phyloP scores from a whole-genome alignment of 2,888 invertebrate genomes.

The Melanophora roralis region DNA sequence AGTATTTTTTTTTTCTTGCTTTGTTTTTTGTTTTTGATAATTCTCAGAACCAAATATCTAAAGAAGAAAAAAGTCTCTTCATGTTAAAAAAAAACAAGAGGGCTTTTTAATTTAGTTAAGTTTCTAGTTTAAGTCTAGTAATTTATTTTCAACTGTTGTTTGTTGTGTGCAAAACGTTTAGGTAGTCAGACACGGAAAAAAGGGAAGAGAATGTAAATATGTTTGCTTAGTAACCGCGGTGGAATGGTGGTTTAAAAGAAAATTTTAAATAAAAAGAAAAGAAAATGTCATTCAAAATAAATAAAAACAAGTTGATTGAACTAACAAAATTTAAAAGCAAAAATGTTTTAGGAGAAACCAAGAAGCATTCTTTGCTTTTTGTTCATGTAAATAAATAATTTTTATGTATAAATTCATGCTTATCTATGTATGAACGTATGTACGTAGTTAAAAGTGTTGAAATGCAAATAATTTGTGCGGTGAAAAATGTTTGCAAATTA shows the following conservation, averaged over 20 bases:
- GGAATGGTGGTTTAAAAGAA: neutral
- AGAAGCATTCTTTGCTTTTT: neutral
- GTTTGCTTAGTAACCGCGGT: neutral
- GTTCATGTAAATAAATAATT: neutral
- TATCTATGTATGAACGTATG: no score
- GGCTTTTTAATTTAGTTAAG: constrained; percentile 23
- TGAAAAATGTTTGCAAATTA: neutral
- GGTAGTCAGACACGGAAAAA: neutral
- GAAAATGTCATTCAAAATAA: constrained; percentile 11
- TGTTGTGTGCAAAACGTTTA: constrained; percentile 9
- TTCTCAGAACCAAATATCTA: no score
- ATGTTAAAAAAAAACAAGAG: neutral
- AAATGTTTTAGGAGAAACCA: no score
- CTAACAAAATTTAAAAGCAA: neutral
- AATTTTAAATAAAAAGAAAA: neutral
- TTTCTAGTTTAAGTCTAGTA: constrained; percentile 7
- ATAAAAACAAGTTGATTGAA: constrained; percentile 6
- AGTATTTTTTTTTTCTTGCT: no score
- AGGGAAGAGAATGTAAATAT: no score
- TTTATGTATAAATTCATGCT: no score
- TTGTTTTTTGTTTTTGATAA: no score
- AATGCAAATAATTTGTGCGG: neutral
- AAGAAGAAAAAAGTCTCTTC: neutral
- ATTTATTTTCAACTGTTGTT: constrained; percentile 28
- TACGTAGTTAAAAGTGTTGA: constrained; percentile 7